These are phyloP conservation scores for Microplitis deprimator DNA, from an alignment of 2,888 invertebrate genomes.

Conservation along the genomic window DNA sequence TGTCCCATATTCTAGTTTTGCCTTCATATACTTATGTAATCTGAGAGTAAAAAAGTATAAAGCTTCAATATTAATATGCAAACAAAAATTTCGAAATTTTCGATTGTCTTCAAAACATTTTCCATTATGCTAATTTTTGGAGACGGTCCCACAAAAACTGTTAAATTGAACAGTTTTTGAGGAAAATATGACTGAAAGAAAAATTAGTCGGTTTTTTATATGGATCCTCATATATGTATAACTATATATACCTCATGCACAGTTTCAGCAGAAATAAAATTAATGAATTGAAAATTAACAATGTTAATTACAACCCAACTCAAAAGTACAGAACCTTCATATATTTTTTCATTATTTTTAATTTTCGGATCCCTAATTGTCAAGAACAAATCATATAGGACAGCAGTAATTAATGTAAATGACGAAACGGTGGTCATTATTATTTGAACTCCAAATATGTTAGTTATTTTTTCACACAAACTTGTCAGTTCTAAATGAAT, in stretches of 20 bases:
- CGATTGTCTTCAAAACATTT: too few species aligned
- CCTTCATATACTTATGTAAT: too few species aligned
- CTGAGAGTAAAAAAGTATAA: too few species aligned
- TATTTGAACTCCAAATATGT: constrained; percentile 29
- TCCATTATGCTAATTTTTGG: background rate
- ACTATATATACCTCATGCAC: constrained; percentile 31
- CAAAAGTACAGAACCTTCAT: background rate
- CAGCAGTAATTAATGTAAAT: constrained; percentile 35
- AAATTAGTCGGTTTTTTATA: background rate
- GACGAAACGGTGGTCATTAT: constrained; percentile 34
- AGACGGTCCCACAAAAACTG: too few species aligned
- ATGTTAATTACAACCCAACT: constrained; percentile 8
- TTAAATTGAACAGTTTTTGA: too few species aligned
- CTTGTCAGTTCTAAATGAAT: constrained; percentile 40
- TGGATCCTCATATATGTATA: too few species aligned
- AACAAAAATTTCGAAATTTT: too few species aligned
- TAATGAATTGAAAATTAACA: constrained; percentile 20
- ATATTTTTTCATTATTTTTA: background rate
- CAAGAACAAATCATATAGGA: constrained; percentile 28
- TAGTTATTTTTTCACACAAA: constrained; percentile 26
- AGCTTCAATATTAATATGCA: too few species aligned
- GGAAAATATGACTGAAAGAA: background rate
- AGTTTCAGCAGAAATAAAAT: constrained; percentile 26
- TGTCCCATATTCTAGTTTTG: too few species aligned
- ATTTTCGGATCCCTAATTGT: background rate